Evolutionary conservation across 2,888 invertebrate species (phyloP).

Genomic region (Microdon myrmicae): DNA sequence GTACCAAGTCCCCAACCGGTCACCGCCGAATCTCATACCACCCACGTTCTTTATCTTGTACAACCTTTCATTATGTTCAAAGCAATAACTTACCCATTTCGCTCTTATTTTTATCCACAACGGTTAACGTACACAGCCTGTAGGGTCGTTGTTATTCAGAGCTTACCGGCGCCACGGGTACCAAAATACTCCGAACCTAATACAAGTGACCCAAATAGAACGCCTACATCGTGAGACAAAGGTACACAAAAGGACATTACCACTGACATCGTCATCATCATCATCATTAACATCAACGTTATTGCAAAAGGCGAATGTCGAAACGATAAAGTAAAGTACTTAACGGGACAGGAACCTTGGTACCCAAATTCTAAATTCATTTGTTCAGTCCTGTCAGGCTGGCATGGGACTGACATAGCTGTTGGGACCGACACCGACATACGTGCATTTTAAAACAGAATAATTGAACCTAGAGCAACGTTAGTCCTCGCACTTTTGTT

Average conservation of each 20-base stretch:
- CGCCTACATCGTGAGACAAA: conserved; percentile 18
- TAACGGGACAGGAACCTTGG: conserved; percentile 6
- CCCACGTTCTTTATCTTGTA: neutral
- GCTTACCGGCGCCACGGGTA: conserved; percentile 1
- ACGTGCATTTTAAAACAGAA: conserved; percentile 12
- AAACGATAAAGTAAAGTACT: conserved; percentile 18
- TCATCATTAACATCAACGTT: conserved; percentile 28
- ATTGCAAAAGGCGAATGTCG: conserved; percentile 30
- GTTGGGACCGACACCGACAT: no score
- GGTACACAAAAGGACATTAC: conserved; percentile 32
- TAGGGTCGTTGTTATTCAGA: conserved; percentile 3
- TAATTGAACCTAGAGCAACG: conserved; percentile 16
- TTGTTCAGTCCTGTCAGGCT: no score
- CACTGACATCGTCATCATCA: conserved; percentile 32
- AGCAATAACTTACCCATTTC: conserved; percentile 29
- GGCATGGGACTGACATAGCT: no score
- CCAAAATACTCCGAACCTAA: neutral
- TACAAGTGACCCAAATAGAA: conserved; percentile 27
- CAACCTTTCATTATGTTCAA: conserved; percentile 9
- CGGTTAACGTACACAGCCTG: conserved; percentile 14
- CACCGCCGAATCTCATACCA: neutral
- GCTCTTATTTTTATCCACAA: conserved; percentile 15
- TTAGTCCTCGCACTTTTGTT: no score
- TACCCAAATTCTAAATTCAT: conserved; percentile 31
- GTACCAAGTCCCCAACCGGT: conserved; percentile 1